phyloP scores from a whole-genome alignment of 2,888 invertebrate species.

The Masnerella sp. region DNA sequence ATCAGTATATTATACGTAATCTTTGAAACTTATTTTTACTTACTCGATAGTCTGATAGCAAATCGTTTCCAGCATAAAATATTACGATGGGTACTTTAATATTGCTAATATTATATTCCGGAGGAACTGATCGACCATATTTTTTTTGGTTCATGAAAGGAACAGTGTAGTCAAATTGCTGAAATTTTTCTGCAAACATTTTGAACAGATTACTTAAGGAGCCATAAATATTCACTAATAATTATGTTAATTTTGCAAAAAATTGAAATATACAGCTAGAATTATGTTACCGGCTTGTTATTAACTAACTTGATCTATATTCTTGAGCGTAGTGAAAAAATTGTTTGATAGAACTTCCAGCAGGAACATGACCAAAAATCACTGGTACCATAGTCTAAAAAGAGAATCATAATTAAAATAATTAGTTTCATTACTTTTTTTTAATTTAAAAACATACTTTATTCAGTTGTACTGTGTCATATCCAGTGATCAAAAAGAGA shows the following conservation, averaged over 20 bases:
- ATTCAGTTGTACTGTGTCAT: conserved; percentile 81
- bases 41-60: conserved; percentile 79
- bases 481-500: conserved; percentile 82
- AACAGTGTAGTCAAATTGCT: conserved; percentile 79
- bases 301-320: conserved; percentile 42
- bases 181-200: conserved; percentile 72
- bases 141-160: conserved; percentile 78
- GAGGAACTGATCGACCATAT: conserved; percentile 81
- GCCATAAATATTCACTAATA: no score
- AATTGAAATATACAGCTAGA: no score
- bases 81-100: conserved; percentile 82
- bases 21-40: conserved; percentile 14
- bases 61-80: conserved; percentile 84
- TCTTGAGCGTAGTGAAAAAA: conserved; percentile 85
- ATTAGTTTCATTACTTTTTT: neutral
- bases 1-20: neutral
- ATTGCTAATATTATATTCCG: conserved; percentile 80
- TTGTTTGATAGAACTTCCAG: conserved; percentile 85
- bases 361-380: conserved; percentile 83
- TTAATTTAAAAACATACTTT: conserved; percentile 72
- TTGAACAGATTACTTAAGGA: neutral
- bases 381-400: conserved; percentile 84
- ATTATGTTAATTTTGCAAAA: neutral
- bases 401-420: conserved; percentile 7
- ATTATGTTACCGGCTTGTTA: no score